Evolutionary conservation across 2,797 vertebrate genomes (phyloP), one percentile per base, ranked within the genome.

Genomic region (Erpetoichthys calabaricus): DNA sequence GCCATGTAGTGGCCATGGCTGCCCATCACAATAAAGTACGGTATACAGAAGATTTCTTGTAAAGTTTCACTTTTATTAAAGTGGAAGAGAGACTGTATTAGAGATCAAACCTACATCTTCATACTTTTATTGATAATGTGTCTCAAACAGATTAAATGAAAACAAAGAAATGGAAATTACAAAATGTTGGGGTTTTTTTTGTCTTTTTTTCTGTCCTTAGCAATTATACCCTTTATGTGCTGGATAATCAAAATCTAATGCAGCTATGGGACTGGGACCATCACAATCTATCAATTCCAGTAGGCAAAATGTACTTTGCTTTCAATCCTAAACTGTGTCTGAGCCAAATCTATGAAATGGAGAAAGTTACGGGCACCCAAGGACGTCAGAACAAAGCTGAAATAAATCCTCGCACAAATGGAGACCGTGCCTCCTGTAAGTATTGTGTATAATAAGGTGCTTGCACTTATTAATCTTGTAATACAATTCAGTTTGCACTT

Each of bases 291-390:
- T 73, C 75, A 63, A 85, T 87, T 51, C 82, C 82, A 0, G 68
- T 73, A 45, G 85, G 85, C 54, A 86, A 84, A 64, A 72, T 87
- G 61, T 87, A 86, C 59, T 87, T 87, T 0, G 83, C 82, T 4
- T 87, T 87, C 71, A 87, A 87, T 57, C 85, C 85, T 8, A 83
- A 81, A 61, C 78, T 87, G 42, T 87, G 85, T 72, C 60, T 87
- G 67, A 79, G 80, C 0, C 81, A 86, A 66, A 87, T 87, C 53
- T 82, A 84, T 50, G 74, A 65, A n/a, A 67, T 81, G 68, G 85
- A 87, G 64, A 80, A 82, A 63, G 73, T 84, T 61, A 86, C 82
- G 0, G 83, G 83, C 59, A 87, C 82, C 0, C 75, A 77, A 43
- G 85, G 85, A 1, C 62, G 85, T 42, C 85, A 87, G 61, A 86